Evolutionary conservation across 2,113 vertebrate genomes (phyloP).

Genomic region (Notarius quadriscutis): DNA sequence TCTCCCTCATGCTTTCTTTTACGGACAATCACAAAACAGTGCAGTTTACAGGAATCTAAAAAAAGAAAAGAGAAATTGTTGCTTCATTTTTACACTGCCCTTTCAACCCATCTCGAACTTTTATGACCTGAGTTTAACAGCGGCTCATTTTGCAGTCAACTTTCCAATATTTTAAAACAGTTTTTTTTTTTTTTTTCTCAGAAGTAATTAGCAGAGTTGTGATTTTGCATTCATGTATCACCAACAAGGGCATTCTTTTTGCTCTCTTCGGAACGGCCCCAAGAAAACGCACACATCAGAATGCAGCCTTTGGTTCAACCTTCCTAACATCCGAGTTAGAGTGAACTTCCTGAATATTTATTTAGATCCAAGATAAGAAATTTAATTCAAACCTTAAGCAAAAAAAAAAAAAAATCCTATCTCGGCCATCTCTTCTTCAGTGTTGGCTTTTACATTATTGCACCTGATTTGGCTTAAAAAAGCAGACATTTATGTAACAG

Average conservation of each 20-base stretch:
- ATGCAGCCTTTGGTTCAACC: background rate
- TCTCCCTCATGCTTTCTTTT: slow-evolving; percentile 23
- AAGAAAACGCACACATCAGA: background rate
- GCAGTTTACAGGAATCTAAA: slow-evolving; percentile 29
- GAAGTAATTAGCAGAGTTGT: background rate
- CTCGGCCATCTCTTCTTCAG: background rate
- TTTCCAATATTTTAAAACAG: slow-evolving; percentile 1
- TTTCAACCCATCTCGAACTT: background rate
- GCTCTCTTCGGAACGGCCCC: background rate
- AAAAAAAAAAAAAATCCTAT: background rate
- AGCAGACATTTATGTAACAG: slow-evolving; percentile 5
- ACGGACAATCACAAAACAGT: slow-evolving; percentile 47
- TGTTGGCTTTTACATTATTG: background rate
- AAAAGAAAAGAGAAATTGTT: background rate
- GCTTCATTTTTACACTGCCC: background rate
- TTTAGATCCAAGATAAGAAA: background rate
- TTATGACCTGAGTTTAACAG: background rate
- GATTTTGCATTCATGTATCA: slow-evolving; percentile 3
- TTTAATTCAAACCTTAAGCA: background rate
- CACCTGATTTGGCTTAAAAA: background rate
- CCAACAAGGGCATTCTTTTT: background rate
- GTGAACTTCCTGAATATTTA: background rate
- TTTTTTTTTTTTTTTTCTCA: background rate
- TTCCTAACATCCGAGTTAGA: background rate
- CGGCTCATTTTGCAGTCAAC: background rate